These are phyloP conservation scores for Leucoptera coffeella DNA, from an alignment of 2,888 invertebrate species.

Conservation along the genomic window DNA sequence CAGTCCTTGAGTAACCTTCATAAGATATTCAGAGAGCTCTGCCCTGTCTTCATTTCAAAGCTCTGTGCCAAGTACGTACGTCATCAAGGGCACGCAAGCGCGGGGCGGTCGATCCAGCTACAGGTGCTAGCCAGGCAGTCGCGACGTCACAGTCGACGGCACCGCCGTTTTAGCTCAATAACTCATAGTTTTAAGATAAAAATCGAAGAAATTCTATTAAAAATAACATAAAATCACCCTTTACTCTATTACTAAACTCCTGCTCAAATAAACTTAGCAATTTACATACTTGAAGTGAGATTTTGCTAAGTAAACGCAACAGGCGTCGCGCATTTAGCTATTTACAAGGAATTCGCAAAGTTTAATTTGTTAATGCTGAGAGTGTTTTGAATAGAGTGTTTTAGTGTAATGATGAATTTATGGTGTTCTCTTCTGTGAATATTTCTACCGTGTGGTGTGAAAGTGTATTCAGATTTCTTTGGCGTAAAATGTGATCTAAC, in stretches of 20 bases:
- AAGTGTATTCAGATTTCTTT: no score
- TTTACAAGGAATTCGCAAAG: no score
- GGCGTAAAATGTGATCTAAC: no score
- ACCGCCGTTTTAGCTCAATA: conserved; percentile 10
- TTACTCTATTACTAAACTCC: conserved; percentile 11
- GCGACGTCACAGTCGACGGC: conserved; percentile 16
- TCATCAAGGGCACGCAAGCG: conserved; percentile 47
- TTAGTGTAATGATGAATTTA: no score
- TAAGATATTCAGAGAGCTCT: no score
- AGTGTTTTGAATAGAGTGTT: no score
- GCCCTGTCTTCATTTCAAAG: no score
- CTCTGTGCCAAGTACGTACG: no score
- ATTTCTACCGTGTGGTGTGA: conserved; percentile 19
- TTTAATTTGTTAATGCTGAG: no score
- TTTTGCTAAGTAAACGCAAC: background rate
- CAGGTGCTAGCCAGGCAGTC: conserved; percentile 47
- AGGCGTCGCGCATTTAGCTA: no score
- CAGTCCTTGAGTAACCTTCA: no score
- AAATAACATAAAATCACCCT: conserved; percentile 1
- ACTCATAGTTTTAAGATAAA: background rate
- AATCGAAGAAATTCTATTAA: background rate
- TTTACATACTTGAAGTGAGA: background rate
- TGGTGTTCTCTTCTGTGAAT: no score
- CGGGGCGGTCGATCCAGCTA: conserved; percentile 44
- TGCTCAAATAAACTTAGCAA: conserved; percentile 6